Evolutionary conservation across 1,140 invertebrate genomes (phyloP).

Genomic region (Mylabris phalerata): DNA sequence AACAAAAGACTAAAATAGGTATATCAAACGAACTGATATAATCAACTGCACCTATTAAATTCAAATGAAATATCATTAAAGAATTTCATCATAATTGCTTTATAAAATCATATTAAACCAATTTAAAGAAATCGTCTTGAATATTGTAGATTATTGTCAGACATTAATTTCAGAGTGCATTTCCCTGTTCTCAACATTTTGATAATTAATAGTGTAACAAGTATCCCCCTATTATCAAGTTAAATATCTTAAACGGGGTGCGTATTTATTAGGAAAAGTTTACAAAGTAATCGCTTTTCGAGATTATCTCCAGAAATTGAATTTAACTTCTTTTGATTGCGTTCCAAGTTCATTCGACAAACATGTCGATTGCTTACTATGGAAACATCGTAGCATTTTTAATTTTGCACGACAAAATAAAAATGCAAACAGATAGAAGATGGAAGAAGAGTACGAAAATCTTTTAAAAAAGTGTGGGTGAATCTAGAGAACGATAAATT

Average conservation of each 20-base stretch:
- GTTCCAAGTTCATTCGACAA: slow-evolving; percentile 9
- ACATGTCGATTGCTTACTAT: slow-evolving; percentile 15
- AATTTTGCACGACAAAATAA: too few relatives aligned
- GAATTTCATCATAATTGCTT: too few relatives aligned
- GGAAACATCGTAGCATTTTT: background rate
- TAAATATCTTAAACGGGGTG: slow-evolving; percentile 24
- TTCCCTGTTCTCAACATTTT: slow-evolving; percentile 30
- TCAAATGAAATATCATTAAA: too few relatives aligned
- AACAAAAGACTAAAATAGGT: too few relatives aligned
- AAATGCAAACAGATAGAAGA: too few relatives aligned
- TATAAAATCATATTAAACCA: too few relatives aligned
- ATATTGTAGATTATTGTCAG: slow-evolving; percentile 7
- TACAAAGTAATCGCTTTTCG: slow-evolving; percentile 28
- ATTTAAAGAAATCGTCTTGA: background rate
- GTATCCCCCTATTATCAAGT: slow-evolving; percentile 26
- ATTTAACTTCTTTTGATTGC: slow-evolving; percentile 15
- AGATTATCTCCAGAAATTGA: slow-evolving; percentile 20
- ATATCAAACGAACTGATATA: too few relatives aligned
- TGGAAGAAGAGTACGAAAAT: too few relatives aligned
- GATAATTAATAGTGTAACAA: slow-evolving; percentile 34
- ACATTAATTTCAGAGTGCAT: slow-evolving; percentile 29
- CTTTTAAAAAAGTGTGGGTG: too few relatives aligned
- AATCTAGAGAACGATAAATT: too few relatives aligned
- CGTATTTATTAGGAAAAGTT: slow-evolving; percentile 18
- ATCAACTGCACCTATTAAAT: too few relatives aligned